Evolutionary conservation across 2,797 vertebrate species (phyloP).

Genomic region (Apodemus agrarius): DNA sequence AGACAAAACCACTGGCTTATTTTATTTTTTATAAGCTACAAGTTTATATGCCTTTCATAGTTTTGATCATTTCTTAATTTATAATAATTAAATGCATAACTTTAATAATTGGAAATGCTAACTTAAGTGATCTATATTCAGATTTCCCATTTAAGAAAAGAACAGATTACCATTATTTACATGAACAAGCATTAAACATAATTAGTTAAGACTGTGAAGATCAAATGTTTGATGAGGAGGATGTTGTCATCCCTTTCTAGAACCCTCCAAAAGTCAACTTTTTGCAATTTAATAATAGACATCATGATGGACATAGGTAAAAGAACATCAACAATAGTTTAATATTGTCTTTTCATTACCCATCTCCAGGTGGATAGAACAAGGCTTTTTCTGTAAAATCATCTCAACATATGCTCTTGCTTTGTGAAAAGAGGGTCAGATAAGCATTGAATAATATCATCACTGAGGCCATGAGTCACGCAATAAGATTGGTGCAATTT

Average conservation of each 20-base stretch:
- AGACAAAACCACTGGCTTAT: constrained; percentile 52
- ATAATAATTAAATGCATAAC: background rate
- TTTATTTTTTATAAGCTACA: constrained; percentile 33
- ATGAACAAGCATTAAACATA: background rate
- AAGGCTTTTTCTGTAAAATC: background rate
- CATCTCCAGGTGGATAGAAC: background rate
- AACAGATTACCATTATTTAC: background rate
- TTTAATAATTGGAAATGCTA: background rate
- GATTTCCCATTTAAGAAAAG: background rate
- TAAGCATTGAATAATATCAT: background rate
- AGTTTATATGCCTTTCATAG: background rate
- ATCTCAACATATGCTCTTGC: background rate
- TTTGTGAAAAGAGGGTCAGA: background rate
- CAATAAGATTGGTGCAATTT: background rate
- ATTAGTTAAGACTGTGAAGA: background rate
- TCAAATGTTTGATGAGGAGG: background rate
- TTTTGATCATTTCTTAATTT: constrained; percentile 25
- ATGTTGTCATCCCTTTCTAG: background rate
- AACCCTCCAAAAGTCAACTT: background rate
- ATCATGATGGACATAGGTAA: background rate
- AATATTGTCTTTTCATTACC: background rate
- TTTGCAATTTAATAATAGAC: background rate
- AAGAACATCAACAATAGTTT: background rate
- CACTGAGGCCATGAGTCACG: background rate
- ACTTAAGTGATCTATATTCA: background rate